phyloP scores from a whole-genome alignment of 1,140 invertebrate species.

The Agraylea sexmaculata region DNA sequence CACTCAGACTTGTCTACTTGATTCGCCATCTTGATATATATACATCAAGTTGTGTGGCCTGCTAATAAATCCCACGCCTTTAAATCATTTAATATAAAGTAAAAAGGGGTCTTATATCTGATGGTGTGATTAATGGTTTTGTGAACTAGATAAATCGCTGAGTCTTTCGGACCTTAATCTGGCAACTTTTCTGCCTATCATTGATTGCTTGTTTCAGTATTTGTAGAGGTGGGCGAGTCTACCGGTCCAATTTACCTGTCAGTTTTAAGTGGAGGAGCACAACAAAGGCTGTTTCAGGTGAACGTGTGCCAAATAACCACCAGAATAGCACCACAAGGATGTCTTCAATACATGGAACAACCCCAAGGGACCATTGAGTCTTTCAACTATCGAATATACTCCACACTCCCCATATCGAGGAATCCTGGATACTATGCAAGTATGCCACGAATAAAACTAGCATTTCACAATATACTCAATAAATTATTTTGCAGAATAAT shows the following conservation, averaged over 20 bases:
- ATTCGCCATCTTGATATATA: too few species aligned
- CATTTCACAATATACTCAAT: constrained; percentile 51
- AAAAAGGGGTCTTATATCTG: too few species aligned
- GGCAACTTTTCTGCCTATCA: too few species aligned
- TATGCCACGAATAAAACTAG: constrained; percentile 6
- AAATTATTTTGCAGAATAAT: constrained; percentile 51
- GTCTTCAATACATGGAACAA: constrained; percentile 56
- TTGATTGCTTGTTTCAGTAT: constrained; percentile 45
- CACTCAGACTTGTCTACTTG: too few species aligned
- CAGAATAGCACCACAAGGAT: constrained; percentile 43
- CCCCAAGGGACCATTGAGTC: constrained; percentile 49
- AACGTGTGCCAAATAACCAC: constrained; percentile 36
- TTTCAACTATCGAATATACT: constrained; percentile 56
- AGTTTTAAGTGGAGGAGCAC: constrained; percentile 44
- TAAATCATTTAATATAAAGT: too few species aligned
- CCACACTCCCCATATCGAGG: constrained; percentile 38
- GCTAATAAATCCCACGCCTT: too few species aligned
- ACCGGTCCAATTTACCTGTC: constrained; percentile 50
- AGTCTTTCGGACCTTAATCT: too few species aligned
- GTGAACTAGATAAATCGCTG: too few species aligned
- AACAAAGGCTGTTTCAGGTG: constrained; percentile 49
- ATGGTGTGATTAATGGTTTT: too few species aligned
- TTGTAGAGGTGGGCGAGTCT: constrained; percentile 52
- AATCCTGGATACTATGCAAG: constrained; percentile 45
- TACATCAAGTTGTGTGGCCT: too few species aligned